Base-by-base conservation (phyloP, 2,888 invertebrate species). In the Dynastes tityus region DNA sequence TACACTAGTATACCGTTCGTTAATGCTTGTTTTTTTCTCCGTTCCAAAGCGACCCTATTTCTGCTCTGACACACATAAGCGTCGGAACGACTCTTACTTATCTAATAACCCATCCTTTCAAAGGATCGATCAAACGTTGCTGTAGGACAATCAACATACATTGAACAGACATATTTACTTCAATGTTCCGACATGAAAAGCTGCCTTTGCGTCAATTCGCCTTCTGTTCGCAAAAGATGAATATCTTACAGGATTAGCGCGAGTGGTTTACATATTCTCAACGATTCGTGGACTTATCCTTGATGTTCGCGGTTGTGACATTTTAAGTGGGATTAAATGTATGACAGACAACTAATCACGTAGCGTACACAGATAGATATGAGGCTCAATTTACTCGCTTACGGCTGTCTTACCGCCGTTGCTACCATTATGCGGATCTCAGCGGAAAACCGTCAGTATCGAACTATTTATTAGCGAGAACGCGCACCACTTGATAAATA, bases 381-480 rank as follows among this genome's bases (percentile, higher is more conserved):
- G 55, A 16, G 22, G 9, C 55, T 22, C 55, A 22, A 55, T 22
- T 55, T 22, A 55, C 55, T 5, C 55, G 53, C 13, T n/a, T n/a
- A 16, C 4, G 55, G 55, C 5, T 22, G 55, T 58, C 22, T 58
- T 13, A 63, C 63, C 13, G n/a, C 32, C 32, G 32, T 63, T 45
- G 45, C 63, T 58, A 29, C 29, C 13, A 63, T 74, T 45, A 61
- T 74, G 49, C 58, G 45, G 71, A 32, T 40, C 61, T 49, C 27
- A 49, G 40, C 73, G 45, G 61, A 40, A 74, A 74, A 49, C 58
- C 45, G 45, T 61, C 73, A 16, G 61, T 74, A 74, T 74, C 61
- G 73, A 74, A 74, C 73, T 63, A 74, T 74, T 74, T 74, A 74
- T 74, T 74, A 74, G 61, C 49, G 45, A 45, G 73, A 74, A 74